Evolutionary conservation across 2,113 vertebrate species (phyloP).

Genomic region (human (Homo sapiens)): GRCh38 chr7:44344501-44345000

Average conservation of each 20-base stretch:
- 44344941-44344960: background rate
- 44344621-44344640: background rate
- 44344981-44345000: conserved; percentile 2
- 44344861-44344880: background rate
- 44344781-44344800: background rate
- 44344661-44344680: background rate
- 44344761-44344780: background rate
- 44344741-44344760: background rate
- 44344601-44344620: background rate
- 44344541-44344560: background rate
- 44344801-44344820: background rate
- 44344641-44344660: background rate
- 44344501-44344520: background rate
- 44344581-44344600: background rate
- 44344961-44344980: background rate
- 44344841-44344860: background rate
- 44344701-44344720: background rate
- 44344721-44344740: background rate
- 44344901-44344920: background rate
- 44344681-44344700: background rate
- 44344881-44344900: background rate
- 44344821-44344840: background rate
- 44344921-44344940: background rate
- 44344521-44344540: background rate
- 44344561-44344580: background rate